Conservation (phyloP, 2,113 vertebrate species). For the Neopipo cinnamomea region DNA sequence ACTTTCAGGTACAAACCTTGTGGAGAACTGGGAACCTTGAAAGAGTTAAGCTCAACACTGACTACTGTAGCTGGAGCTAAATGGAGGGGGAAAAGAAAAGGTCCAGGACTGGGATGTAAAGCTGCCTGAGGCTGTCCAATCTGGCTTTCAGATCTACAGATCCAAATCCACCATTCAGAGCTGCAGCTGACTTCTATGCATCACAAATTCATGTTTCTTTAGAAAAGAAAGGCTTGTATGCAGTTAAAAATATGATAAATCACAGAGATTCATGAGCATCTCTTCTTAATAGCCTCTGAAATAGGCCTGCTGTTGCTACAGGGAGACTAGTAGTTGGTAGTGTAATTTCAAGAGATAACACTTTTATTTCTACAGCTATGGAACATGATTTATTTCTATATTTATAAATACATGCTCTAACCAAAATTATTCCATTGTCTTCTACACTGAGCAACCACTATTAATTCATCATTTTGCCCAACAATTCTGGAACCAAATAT, state of each 20-base stretch:
- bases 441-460: not conserved
- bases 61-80: not conserved
- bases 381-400: not conserved
- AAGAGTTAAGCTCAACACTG: not conserved
- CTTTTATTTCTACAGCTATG: not conserved
- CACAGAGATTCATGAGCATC: not conserved
- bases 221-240: not conserved
- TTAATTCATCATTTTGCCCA: not conserved
- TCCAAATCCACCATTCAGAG: not conserved
- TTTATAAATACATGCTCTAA: not conserved
- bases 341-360: not conserved
- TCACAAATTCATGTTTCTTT: not conserved
- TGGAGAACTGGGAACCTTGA: not conserved
- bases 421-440: not conserved
- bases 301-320: not conserved
- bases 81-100: not conserved
- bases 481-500: accelerated
- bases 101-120: not conserved
- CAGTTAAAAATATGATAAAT: not conserved
- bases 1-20: not conserved
- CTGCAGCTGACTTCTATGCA: not conserved
- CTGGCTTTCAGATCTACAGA: not conserved
- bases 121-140: not conserved
- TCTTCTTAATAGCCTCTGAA: not conserved
- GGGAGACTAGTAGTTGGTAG: not conserved